Evolutionary conservation across 2,113 vertebrate genomes (phyloP), one percentile per base, ranked within the genome.

Genomic region (Arizona elegans): DNA sequence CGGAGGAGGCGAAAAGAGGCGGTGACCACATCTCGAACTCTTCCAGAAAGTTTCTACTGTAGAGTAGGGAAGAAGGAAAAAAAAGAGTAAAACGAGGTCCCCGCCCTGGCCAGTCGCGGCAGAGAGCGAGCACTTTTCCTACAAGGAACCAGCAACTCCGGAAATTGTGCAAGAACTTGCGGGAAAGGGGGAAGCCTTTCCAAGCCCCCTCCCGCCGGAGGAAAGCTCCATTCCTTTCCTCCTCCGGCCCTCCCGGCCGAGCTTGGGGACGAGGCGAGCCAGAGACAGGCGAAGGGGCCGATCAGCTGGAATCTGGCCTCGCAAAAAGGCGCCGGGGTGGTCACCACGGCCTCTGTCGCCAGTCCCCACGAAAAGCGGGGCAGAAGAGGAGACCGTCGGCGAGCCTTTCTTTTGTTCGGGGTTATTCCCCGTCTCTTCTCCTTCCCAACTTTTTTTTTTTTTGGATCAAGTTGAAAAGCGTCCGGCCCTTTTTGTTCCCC

Each of bases 131-230:
- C 75, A 89, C 12, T 90, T 90, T 87, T 62, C 81, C 56, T 43
- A 55, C 2, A 29, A 93, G 92, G 92, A 90, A 93, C 86, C 56
- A 26, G 54, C 53, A 86, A 90, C 50, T 87, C 92, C 88, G 92
- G 92, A 90, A 93, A 93, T 62, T 24, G 88, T 59, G 75, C 56
- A 62, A 86, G 12, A 29, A 53, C 55, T 90, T 90, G 43, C 17
- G 24, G 53, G 62, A 19, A 43, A 62, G 10, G 21, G 52, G 47
- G 13, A 3, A 2, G 8, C 4, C 26, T 90, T 65, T 17, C 26
- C 19, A 89, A 47, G 38, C 21, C 87, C 33, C 52, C 3, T 17
- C 43, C 90, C 65, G 15, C 81, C 89, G 26, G 26, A 47, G 75
- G 33, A 58, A 58, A 81, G 33, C 24, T 56, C 38, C 10, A 62